phyloP scores from a whole-genome alignment of 2,888 invertebrate species.

The Yponomeuta cagnagella region DNA sequence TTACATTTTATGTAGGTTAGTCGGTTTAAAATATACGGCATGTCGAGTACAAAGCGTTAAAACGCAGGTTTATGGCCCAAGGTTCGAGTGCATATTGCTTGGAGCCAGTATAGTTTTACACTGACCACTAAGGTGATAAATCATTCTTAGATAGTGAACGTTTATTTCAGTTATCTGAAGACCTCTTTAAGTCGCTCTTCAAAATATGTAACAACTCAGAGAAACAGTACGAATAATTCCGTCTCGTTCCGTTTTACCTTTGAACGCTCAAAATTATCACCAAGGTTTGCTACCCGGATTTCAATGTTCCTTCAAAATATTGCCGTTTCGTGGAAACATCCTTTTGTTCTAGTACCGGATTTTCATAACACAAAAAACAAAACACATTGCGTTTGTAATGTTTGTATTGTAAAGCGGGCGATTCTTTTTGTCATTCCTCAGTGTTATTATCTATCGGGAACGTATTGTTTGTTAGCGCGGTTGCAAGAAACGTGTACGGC shows the following conservation, averaged over 20 bases:
- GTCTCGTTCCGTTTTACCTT: background rate
- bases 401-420: background rate
- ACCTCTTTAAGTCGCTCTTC: too few relatives aligned
- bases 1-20: slow-evolving; percentile 3
- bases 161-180: background rate
- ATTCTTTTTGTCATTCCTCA: background rate
- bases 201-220: background rate
- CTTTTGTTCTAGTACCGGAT: slow-evolving; percentile 1
- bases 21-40: background rate
- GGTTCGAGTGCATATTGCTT: background rate
- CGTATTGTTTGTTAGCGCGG: slow-evolving; percentile 1
- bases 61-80: background rate
- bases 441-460: slow-evolving; percentile 11
- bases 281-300: background rate
- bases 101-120: background rate
- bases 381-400: background rate
- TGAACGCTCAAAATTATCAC: background rate
- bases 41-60: background rate
- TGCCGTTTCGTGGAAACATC: background rate
- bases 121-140: background rate
- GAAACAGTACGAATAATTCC: too few relatives aligned
- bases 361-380: slow-evolving; percentile 2
- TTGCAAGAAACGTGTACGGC: slow-evolving; percentile 1
- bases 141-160: background rate
- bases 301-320: background rate